phyloP scores from a whole-genome alignment of 1,140 invertebrate species.

The Orchesella cincta region DNA sequence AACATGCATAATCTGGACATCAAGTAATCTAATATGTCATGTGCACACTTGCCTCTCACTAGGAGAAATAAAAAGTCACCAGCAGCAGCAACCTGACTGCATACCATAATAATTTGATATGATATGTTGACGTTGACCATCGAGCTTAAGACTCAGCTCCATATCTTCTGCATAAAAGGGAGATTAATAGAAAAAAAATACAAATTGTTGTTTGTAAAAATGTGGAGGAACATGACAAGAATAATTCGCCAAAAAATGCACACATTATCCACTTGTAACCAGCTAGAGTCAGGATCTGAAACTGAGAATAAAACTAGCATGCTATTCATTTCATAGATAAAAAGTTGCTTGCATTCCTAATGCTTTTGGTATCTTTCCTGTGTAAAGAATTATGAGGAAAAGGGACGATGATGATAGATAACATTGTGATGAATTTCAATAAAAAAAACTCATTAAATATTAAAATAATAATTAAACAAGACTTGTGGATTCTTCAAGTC shows the following conservation, averaged over 20 bases:
- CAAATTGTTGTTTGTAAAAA: background rate
- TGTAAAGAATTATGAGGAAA: background rate
- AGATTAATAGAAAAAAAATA: background rate
- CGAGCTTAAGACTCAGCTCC: background rate
- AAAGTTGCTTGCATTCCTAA: background rate
- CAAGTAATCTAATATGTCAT: background rate
- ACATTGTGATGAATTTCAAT: background rate
- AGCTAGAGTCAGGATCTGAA: background rate
- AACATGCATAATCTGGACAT: background rate
- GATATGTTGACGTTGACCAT: background rate
- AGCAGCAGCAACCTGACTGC: background rate
- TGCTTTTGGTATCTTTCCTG: background rate
- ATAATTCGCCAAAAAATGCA: background rate
- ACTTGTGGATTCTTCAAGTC: too few species aligned
- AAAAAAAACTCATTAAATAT: conserved; percentile 10
- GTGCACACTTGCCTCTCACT: background rate
- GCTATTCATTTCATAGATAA: too few species aligned
- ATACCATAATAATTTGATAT: background rate
- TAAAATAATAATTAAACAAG: conserved; percentile 12
- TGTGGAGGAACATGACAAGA: background rate
- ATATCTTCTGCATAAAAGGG: background rate
- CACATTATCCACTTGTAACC: background rate
- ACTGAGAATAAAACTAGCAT: background rate
- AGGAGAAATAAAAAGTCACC: background rate
- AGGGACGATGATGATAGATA: too few species aligned